Conservation (phyloP, 1,140 invertebrate genomes). For the Wasmannia auropunctata region DNA sequence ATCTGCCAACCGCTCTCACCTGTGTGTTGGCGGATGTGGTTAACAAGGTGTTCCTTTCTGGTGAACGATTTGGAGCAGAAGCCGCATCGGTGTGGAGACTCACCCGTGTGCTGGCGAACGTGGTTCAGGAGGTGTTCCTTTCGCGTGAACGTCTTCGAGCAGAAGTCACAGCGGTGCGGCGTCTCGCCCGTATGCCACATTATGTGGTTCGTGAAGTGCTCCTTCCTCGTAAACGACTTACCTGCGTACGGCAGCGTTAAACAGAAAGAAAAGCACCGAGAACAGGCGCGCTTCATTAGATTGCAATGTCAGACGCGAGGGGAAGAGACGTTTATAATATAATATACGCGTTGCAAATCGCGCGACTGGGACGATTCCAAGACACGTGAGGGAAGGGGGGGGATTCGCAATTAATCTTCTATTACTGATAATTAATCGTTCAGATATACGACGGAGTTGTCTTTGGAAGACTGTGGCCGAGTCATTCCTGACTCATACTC, state of each 20-base stretch:
- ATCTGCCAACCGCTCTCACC: constrained; percentile 87
- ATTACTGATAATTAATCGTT: neutral
- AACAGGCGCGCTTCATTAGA: constrained; percentile 63
- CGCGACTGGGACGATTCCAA: constrained; percentile 68
- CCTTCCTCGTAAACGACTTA: constrained; percentile 94
- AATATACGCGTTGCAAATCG: neutral
- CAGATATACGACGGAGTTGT: too few relatives aligned
- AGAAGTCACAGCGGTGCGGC: constrained; percentile 93
- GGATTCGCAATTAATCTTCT: neutral
- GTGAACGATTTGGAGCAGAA: constrained; percentile 94
- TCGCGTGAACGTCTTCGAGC: constrained; percentile 93
- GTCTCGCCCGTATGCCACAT: constrained; percentile 95
- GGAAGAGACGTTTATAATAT: neutral
- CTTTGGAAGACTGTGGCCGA: too few relatives aligned
- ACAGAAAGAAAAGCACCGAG: constrained; percentile 64
- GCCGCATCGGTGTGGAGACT: constrained; percentile 92
- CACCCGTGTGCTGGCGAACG: constrained; percentile 93
- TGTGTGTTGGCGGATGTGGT: constrained; percentile 91
- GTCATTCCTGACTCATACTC: too few relatives aligned
- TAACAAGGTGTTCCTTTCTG: constrained; percentile 92
- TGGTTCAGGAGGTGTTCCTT: constrained; percentile 94
- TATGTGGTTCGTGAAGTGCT: constrained; percentile 94
- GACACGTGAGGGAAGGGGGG: too few relatives aligned
- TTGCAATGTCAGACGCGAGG: constrained; percentile 15
- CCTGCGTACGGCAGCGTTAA: constrained; percentile 75